phyloP scores from a whole-genome alignment of 2,113 vertebrate genomes.

The Alligator mississippiensis region DNA sequence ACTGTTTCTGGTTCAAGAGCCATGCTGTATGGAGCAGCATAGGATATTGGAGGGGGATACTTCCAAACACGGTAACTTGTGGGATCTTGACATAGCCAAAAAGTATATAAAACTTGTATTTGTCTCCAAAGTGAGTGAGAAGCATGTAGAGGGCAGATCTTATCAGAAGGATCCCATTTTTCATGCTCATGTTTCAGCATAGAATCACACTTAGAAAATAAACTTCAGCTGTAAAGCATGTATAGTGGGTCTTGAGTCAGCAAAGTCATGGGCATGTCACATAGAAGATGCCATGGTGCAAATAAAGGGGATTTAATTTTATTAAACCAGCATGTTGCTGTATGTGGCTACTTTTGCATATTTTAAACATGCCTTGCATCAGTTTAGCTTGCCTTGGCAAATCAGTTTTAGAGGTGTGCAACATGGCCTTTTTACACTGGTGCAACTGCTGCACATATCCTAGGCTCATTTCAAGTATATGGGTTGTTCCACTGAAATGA shows the following conservation, averaged over 20 bases:
- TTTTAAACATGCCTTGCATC: background rate
- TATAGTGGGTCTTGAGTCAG: background rate
- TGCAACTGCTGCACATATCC: background rate
- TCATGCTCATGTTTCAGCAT: background rate
- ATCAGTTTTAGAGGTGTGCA: background rate
- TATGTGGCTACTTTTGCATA: background rate
- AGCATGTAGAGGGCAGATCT: background rate
- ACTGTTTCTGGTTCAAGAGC: too few species aligned
- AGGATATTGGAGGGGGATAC: too few species aligned
- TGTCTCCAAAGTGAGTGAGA: background rate
- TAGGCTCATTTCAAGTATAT: background rate
- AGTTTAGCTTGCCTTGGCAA: background rate
- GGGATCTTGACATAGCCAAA: background rate
- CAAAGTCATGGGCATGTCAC: background rate
- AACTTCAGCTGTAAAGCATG: background rate
- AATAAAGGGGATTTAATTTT: background rate
- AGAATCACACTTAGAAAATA: background rate
- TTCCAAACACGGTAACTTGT: too few species aligned
- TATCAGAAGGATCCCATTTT: background rate
- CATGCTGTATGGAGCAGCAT: too few species aligned
- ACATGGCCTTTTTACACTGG: background rate
- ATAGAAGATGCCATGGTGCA: background rate
- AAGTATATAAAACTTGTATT: background rate
- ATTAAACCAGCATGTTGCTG: background rate
- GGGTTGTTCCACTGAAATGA: background rate